phyloP scores from a whole-genome alignment of 2,113 vertebrate species.

The Ptilonorhynchus violaceus region DNA sequence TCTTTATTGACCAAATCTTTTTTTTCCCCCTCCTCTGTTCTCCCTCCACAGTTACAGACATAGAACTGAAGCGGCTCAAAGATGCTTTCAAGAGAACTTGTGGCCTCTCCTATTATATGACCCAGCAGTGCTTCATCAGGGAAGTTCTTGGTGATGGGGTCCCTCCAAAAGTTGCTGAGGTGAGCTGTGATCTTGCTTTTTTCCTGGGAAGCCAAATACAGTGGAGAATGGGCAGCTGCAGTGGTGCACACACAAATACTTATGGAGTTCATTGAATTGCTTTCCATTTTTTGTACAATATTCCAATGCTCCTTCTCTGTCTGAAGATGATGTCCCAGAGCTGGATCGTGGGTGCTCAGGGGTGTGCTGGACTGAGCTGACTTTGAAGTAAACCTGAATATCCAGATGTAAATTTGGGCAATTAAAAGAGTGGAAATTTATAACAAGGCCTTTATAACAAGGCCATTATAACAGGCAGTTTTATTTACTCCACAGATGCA shows the following conservation, averaged over 20 bases:
- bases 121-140: constrained; percentile 95
- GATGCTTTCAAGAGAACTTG: constrained; percentile 99
- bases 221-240: rapidly evolving
- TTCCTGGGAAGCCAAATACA: not conserved
- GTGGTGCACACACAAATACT: not conserved
- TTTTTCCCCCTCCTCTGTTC: not conserved
- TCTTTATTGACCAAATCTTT: not conserved
- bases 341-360: not conserved
- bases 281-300: not conserved
- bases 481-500: not conserved
- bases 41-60: constrained; percentile 86
- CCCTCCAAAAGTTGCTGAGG: constrained; percentile 96
- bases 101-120: constrained; percentile 95
- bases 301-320: not conserved
- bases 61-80: constrained; percentile 94
- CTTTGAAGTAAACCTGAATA: not conserved
- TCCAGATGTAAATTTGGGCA: not conserved
- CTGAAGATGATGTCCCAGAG: not conserved
- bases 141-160: constrained; percentile 97
- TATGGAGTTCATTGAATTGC: rapidly evolving
- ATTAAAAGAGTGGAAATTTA: not conserved
- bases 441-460: not conserved
- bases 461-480: not conserved
- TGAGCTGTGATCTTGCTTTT: constrained; percentile 58
- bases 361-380: not conserved